A percentile compares a stretch with the other conserved stretches of the same genome.
Conservation (phyloP, 37 sponge, comb jelly and placozoan species). For the Cliona cf. orientalis region DNA sequence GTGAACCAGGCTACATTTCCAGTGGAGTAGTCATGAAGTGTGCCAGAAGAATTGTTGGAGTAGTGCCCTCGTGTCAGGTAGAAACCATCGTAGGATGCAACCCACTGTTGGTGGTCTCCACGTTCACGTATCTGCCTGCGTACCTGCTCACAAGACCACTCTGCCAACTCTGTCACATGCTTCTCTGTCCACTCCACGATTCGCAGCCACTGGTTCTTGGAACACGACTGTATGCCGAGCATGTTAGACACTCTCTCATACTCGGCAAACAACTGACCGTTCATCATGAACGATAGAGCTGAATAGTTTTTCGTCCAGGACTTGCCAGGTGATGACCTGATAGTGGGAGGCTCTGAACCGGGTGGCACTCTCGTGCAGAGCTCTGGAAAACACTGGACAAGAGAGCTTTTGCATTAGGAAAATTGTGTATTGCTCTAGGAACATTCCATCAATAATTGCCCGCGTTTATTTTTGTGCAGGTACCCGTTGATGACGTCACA, state of each 20-base stretch:
- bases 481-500: too few species aligned
- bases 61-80: slow-evolving; percentile 8
- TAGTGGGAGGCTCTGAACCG: background rate
- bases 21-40: slow-evolving; percentile 5
- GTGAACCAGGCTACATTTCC: background rate
- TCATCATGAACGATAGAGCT: slow-evolving; percentile 20
- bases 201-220: background rate
- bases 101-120: slow-evolving; percentile 8
- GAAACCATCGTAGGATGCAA: slow-evolving; percentile 1
- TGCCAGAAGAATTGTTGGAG: slow-evolving; percentile 7
- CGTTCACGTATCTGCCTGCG: background rate
- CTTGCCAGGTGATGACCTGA: background rate
- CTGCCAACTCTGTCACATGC: slow-evolving; percentile 10
- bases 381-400: slow-evolving; percentile 5
- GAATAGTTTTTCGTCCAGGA: slow-evolving; percentile 23
- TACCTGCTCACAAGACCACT: slow-evolving; percentile 10
- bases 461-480: too few species aligned
- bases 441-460: too few species aligned
- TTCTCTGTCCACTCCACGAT: background rate
- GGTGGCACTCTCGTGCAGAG: background rate
- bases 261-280: slow-evolving; percentile 19
- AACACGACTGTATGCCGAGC: background rate
- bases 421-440: too few species aligned
- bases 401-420: too few species aligned
- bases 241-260: background rate